Base-by-base conservation (phyloP, 2,888 invertebrate genomes). In the Calliopum simillimum region DNA sequence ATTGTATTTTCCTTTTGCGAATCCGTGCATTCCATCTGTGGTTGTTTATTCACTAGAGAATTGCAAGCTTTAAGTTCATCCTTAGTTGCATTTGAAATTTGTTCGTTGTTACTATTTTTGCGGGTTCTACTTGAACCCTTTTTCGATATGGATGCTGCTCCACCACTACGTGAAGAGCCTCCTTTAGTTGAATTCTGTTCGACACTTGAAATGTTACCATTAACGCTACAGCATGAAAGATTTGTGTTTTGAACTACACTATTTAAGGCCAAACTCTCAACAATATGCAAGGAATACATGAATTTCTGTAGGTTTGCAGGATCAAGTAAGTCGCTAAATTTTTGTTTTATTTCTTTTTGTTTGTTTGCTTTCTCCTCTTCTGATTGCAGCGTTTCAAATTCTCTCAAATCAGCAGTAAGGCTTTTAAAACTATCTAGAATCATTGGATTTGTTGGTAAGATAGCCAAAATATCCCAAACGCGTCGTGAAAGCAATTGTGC, bases 271-370 rank as follows among this genome's bases (percentile, higher is more conserved):
- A 94, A 86, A 47, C 92, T 92, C 83, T 95, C 95, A 0, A 97
- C 94, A 75, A 97, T 97, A 84, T 97, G 96, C 72, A 97, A 86
- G 0, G 96, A 96, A 84, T 98, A 98, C 95, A 97, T 97, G 66
- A 98, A 90, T 83, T 96, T 96, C 86, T 97, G 97, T 0, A 97
- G 94, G 83, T 95, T 95, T 41, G 91, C 91, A 0, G 96, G 94
- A 87, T 97, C 94, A 13, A 98, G 88, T 1, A 97, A 86, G 76
- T 93, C 93, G 21, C 91, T 89, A 59, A 96, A 78, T 75, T 83
- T 85, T 66, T 82, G 81, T 68, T 85, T 85, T 43, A 84, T 82
- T 33, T 82, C 79, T 46, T 85, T 86, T n/a, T 80, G 82, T 70
- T 83, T 82, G n/a, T 78, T 76, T 58, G 78, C 79, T 47, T 80